These are phyloP conservation scores for Felis chaus DNA, from an alignment of 2,113 vertebrate genomes.

Conservation along the genomic window DNA sequence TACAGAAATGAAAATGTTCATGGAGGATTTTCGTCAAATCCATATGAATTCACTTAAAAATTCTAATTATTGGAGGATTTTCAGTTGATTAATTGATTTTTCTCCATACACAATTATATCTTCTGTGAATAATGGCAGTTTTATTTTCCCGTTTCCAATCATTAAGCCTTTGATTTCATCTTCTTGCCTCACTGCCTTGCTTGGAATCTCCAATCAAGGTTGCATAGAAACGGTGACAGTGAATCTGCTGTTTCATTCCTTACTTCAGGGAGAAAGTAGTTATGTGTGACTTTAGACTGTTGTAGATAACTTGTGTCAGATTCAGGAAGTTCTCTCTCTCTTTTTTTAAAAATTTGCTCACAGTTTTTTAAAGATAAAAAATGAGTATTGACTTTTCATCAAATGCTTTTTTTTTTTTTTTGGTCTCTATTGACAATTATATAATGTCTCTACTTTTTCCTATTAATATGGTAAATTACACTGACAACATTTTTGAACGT, in stretches of 20 bases:
- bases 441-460: neutral
- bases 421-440: neutral
- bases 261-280: conserved; percentile 2
- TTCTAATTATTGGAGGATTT: neutral
- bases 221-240: neutral
- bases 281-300: neutral
- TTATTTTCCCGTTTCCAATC: neutral
- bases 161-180: neutral
- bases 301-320: neutral
- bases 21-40: neutral
- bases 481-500: neutral
- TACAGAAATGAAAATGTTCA: neutral
- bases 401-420: neutral
- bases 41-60: neutral
- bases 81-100: conserved; percentile 12
- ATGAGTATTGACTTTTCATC: neutral
- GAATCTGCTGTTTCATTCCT: neutral
- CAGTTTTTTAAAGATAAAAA: neutral
- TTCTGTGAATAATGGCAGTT: neutral
- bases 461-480: neutral
- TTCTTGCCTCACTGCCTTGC: neutral
- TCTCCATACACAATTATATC: neutral
- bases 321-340: neutral
- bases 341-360: neutral
- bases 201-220: neutral